Percentiles rank a stretch among this genome's conserved stretches.
phyloP scores from a whole-genome alignment of 2,888 invertebrate genomes.

The Andrena camellia region DNA sequence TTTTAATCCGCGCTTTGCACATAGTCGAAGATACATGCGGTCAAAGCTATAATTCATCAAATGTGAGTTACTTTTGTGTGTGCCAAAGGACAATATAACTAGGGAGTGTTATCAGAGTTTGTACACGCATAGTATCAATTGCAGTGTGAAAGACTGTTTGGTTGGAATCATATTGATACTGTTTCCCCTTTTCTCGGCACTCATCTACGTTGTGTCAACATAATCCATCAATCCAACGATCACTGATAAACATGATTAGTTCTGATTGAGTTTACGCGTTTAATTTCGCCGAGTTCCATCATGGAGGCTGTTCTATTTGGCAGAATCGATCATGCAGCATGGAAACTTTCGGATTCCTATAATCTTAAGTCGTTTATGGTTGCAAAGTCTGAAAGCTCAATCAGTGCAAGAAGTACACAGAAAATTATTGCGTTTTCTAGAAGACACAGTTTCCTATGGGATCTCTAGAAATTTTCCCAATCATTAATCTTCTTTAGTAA shows the following conservation, averaged over 20 bases:
- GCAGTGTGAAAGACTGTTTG: background rate
- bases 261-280: constrained; percentile 30
- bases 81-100: background rate
- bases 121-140: background rate
- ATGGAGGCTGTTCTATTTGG: background rate
- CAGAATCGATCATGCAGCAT: constrained; percentile 7
- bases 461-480: background rate
- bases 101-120: background rate
- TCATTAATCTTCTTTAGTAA: background rate
- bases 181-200: constrained; percentile 1
- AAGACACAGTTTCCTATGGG: background rate
- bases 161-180: background rate
- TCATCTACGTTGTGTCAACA: constrained; percentile 26
- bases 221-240: constrained; percentile 23
- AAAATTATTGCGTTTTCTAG: background rate
- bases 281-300: constrained; percentile 17
- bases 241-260: constrained; percentile 39
- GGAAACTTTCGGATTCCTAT: background rate
- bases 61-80: background rate
- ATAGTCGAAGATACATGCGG: background rate
- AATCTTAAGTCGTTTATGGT: too few species aligned
- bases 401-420: too few species aligned
- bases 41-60: background rate
- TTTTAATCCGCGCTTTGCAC: background rate
- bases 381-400: too few species aligned